These are phyloP conservation scores for Plecturocebus donacophilus DNA, from an alignment of 2,113 vertebrate species.

Conservation along the genomic window DNA sequence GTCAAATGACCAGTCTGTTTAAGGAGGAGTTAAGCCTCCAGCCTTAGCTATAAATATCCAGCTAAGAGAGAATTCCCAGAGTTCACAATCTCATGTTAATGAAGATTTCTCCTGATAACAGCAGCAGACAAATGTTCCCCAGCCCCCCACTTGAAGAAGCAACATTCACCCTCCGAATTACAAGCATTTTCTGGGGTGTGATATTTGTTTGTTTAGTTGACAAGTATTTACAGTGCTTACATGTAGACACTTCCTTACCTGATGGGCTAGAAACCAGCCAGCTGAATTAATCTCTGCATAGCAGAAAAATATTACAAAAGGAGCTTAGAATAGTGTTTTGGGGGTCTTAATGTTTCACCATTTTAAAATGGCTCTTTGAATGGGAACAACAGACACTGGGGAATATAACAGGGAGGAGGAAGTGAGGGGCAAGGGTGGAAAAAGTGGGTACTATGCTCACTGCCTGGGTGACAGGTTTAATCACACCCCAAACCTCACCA, in stretches of 20 bases:
- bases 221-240: not conserved
- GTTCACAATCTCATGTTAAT: not conserved
- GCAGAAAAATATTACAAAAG: not conserved
- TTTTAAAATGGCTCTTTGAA: not conserved
- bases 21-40: not conserved
- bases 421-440: too few relatives aligned
- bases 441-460: too few relatives aligned
- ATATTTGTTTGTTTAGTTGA: not conserved
- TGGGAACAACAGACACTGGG: too few relatives aligned
- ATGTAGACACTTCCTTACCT: not conserved
- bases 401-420: too few relatives aligned
- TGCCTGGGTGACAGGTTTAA: too few relatives aligned
- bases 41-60: not conserved
- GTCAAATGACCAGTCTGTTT: slow-evolving; percentile 1
- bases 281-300: not conserved
- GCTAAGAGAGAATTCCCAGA: not conserved
- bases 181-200: not conserved
- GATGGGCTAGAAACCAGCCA: not conserved
- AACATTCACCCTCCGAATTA: not conserved
- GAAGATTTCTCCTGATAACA: not conserved
- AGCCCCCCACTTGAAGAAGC: not conserved
- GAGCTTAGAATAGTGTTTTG: not conserved
- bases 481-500: too few relatives aligned
- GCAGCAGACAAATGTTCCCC: not conserved
- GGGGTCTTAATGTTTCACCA: not conserved